phyloP scores from a whole-genome alignment of 2,888 invertebrate species.

The Cantharis lateralis region DNA sequence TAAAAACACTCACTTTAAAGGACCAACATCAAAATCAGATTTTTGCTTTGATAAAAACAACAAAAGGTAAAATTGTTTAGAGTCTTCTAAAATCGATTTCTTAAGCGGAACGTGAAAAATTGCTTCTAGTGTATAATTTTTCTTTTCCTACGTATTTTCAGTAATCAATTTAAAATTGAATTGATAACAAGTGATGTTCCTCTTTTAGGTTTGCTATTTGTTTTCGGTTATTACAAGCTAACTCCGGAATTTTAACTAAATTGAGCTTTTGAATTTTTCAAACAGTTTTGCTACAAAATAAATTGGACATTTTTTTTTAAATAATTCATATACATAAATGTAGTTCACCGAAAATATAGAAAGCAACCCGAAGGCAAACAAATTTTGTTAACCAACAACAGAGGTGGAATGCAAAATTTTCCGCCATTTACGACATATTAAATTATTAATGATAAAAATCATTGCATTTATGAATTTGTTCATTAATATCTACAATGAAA shows the following conservation, averaged over 20 bases:
- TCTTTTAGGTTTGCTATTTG: not conserved
- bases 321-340: not conserved
- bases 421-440: too few relatives aligned
- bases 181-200: not conserved
- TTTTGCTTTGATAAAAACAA: conserved; percentile 4
- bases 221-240: not conserved
- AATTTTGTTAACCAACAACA: not conserved
- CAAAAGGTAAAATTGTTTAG: conserved; percentile 1
- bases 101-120: not conserved
- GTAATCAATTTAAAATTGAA: not conserved
- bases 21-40: conserved; percentile 1
- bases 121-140: not conserved
- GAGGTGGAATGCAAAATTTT: too few relatives aligned
- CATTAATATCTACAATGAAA: too few relatives aligned
- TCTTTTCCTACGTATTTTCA: not conserved
- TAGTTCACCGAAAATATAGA: not conserved
- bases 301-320: not conserved
- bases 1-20: not conserved
- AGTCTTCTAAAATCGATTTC: not conserved
- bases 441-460: too few relatives aligned
- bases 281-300: not conserved
- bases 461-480: too few relatives aligned
- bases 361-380: not conserved
- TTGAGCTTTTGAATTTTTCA: not conserved
- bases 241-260: not conserved